These are phyloP conservation scores for Anoplolepis gracilipes DNA, from an alignment of 1,140 invertebrate species.

Conservation along the genomic window DNA sequence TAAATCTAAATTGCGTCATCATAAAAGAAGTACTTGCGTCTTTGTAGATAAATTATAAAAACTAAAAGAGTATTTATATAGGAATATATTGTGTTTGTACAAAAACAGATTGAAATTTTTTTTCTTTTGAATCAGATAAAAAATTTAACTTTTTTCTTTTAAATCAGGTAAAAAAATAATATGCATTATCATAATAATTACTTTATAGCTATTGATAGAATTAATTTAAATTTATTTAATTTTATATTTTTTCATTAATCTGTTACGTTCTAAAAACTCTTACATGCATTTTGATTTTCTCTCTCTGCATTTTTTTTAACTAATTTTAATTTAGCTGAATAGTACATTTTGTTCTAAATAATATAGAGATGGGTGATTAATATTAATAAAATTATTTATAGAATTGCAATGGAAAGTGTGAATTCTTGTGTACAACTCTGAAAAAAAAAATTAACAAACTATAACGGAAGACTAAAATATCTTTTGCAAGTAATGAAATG, in stretches of 20 bases:
- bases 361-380: neutral
- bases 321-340: neutral
- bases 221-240: neutral
- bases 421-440: neutral
- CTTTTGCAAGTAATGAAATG: neutral
- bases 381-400: neutral
- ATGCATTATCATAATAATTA: neutral
- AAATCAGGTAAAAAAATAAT: neutral
- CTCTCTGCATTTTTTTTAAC: neutral
- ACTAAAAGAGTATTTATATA: neutral
- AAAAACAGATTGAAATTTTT: neutral
- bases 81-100: neutral
- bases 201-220: neutral
- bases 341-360: neutral
- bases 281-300: neutral
- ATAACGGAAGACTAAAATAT: neutral
- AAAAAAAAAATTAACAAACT: neutral
- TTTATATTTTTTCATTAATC: neutral
- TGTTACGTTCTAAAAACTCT: neutral
- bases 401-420: neutral
- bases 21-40: no score
- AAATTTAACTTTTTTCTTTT: slow-evolving; percentile 8
- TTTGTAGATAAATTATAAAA: no score
- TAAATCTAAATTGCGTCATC: neutral
- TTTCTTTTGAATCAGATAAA: neutral